Conservation (phyloP, 2,797 vertebrate species). For the Botia almorhae region DNA sequence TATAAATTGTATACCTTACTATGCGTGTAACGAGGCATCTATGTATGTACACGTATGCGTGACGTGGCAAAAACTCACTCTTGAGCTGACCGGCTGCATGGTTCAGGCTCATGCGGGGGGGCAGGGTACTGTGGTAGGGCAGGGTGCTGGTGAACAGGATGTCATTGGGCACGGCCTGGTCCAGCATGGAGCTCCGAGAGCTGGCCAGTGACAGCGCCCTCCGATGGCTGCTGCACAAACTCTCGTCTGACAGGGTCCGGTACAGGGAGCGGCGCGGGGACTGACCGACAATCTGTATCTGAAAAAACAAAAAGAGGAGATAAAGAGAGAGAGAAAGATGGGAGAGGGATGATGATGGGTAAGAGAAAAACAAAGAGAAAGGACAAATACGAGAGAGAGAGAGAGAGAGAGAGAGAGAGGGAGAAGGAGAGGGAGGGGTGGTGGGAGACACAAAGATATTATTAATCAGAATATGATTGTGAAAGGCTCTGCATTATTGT, state of each 20-base stretch:
- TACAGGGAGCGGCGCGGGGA: conserved; percentile 79
- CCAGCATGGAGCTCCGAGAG: conserved; percentile 81
- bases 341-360: not conserved
- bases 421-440: not conserved
- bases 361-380: conserved; percentile 24
- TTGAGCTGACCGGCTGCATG: conserved; percentile 73
- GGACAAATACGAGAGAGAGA: not conserved
- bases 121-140: conserved; percentile 80
- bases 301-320: not conserved
- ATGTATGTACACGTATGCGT: no score
- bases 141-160: conserved; percentile 84
- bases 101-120: conserved; percentile 73
- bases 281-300: conserved; percentile 20
- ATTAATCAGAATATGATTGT: conserved; percentile 46
- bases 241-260: conserved; percentile 84
- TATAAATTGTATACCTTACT: no score
- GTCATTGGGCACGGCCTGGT: conserved; percentile 82
- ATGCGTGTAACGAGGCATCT: no score
- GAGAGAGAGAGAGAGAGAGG: not conserved
- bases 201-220: conserved; percentile 79
- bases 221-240: conserved; percentile 79
- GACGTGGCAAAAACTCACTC: conserved; percentile 74
- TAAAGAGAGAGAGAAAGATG: not conserved
- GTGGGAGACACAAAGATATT: conserved; percentile 9
- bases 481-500: conserved; percentile 45